Conservation (phyloP, 2,113 vertebrate species). For the Morone saxatilis region DNA sequence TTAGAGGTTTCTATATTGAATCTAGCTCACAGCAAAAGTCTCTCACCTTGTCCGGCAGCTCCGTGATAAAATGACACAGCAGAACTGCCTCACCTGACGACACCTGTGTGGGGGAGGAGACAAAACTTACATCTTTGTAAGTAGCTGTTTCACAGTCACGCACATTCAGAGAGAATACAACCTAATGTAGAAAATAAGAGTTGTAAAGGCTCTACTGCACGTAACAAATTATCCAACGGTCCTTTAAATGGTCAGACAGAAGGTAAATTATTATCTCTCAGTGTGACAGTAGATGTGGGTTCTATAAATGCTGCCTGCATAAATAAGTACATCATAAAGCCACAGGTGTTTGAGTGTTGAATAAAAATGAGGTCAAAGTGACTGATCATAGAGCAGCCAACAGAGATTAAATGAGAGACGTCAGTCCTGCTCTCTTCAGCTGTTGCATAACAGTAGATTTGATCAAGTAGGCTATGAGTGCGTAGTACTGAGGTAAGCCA, state of each 20-base stretch:
- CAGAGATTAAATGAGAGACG: background rate
- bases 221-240: background rate
- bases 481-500: background rate
- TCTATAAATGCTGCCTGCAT: background rate
- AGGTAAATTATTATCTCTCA: too few species aligned
- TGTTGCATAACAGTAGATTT: background rate
- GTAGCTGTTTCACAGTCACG: background rate
- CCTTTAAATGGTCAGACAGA: too few species aligned
- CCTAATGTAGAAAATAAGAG: background rate
- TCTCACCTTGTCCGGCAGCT: slow-evolving; percentile 56
- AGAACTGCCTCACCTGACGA: slow-evolving; percentile 7
- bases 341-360: background rate
- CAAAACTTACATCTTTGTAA: background rate
- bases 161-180: background rate
- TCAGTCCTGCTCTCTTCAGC: background rate
- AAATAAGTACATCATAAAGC: background rate
- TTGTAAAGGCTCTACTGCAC: background rate
- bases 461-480: too few species aligned
- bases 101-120: slow-evolving; percentile 43
- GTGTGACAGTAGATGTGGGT: background rate
- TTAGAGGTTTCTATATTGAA: background rate
- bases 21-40: background rate
- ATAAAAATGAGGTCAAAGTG: background rate
- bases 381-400: background rate
- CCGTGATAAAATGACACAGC: slow-evolving; percentile 23